Conservation (phyloP, 2,113 vertebrate genomes). For the Typhlomys cinereus region DNA sequence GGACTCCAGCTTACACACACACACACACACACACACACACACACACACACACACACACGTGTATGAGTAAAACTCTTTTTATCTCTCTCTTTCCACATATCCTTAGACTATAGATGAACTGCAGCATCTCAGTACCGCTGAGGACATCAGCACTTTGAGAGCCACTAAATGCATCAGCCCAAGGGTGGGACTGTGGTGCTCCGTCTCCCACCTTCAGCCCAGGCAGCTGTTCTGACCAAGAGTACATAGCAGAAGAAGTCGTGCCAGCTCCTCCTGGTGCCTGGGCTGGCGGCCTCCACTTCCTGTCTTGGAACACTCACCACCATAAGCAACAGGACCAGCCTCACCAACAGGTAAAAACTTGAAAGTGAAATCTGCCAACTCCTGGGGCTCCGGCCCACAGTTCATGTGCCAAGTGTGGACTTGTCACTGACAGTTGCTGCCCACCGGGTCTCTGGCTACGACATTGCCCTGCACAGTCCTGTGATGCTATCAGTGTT, state of each 20-base stretch:
- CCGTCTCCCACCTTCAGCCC: not conserved
- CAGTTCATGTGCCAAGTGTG: too few relatives aligned
- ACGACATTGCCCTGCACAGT: accelerated
- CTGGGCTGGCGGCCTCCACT: not conserved
- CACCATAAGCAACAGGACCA: not conserved
- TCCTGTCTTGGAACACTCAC: not conserved
- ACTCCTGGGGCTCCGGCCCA: not conserved
- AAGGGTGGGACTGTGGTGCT: accelerated
- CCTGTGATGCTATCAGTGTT: accelerated
- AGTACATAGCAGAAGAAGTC: accelerated
- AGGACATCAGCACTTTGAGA: not conserved
- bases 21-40: not conserved
- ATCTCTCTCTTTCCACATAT: too few relatives aligned
- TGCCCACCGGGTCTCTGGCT: not conserved
- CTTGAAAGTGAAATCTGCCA: too few relatives aligned
- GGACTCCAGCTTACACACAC: not conserved
- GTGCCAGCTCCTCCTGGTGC: not conserved
- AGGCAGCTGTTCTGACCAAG: not conserved
- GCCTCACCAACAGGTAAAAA: too few relatives aligned
- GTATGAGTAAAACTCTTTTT: not conserved
- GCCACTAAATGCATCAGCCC: too few relatives aligned
- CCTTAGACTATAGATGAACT: too few relatives aligned
- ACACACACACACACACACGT: not conserved
- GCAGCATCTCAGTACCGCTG: too few relatives aligned
- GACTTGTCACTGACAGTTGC: accelerated